phyloP scores from a whole-genome alignment of 2,888 invertebrate species.

The Eupeodes luniger region DNA sequence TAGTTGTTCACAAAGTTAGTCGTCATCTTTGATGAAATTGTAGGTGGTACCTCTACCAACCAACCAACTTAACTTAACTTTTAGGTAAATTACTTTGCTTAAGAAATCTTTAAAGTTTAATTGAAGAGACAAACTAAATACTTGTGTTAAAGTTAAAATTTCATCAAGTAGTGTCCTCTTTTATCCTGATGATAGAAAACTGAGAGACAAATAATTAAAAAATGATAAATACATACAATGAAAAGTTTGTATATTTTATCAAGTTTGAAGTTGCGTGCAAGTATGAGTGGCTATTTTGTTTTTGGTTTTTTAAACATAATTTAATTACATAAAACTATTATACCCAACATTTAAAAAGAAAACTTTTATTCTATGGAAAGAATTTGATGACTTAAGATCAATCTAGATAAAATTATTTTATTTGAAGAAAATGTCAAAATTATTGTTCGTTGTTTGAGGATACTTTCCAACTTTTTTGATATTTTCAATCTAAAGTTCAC shows the following conservation, averaged over 20 bases:
- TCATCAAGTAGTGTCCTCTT: not conserved
- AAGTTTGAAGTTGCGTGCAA: not conserved
- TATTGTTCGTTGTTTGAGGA: too few relatives aligned
- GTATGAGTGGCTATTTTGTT: too few relatives aligned
- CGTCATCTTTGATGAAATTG: slow-evolving; percentile 35
- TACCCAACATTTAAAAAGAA: too few relatives aligned
- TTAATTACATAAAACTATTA: too few relatives aligned
- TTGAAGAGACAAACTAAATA: slow-evolving; percentile 17
- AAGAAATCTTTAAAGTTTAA: slow-evolving; percentile 57
- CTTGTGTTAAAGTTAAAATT: slow-evolving; percentile 34
- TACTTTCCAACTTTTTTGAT: too few relatives aligned
- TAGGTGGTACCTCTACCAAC: not conserved
- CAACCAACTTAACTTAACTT: not conserved
- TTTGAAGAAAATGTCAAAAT: too few relatives aligned
- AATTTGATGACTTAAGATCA: too few relatives aligned
- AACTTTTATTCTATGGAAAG: too few relatives aligned
- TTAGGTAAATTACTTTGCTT: slow-evolving; percentile 47
- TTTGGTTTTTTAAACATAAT: too few relatives aligned
- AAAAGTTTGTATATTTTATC: not conserved
- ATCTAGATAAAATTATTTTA: too few relatives aligned
- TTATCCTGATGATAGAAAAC: too few relatives aligned
- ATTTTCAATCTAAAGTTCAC: too few relatives aligned
- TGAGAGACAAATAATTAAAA: not conserved
- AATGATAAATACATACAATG: not conserved
- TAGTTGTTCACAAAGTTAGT: slow-evolving; percentile 19